Conservation (phyloP, 2,797 vertebrate genomes). For the Cirrhinus mrigala region DNA sequence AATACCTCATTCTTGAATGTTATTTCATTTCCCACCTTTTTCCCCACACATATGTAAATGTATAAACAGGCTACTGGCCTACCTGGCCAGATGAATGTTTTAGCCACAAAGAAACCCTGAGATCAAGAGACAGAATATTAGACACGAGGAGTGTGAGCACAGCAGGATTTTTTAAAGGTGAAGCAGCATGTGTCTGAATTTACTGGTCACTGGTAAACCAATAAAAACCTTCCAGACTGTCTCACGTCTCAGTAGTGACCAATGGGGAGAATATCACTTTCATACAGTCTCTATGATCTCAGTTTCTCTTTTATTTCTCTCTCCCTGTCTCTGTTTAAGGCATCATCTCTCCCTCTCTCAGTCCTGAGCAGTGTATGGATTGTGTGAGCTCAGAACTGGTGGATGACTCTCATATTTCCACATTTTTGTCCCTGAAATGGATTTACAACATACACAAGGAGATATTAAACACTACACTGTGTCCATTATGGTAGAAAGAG, state of each 20-base stretch:
- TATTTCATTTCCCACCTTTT: background rate
- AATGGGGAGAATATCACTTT: conserved; percentile 16
- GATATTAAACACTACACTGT: conserved; percentile 20
- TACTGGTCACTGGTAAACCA: conserved; percentile 28
- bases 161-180: conserved; percentile 3
- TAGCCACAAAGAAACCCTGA: conserved; percentile 15
- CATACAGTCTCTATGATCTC: conserved; percentile 18
- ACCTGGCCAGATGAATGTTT: conserved; percentile 17
- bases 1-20: background rate
- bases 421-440: conserved; percentile 7
- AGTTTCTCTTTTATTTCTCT: conserved; percentile 29
- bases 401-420: conserved; percentile 39
- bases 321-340: conserved; percentile 36
- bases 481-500: conserved; percentile 9
- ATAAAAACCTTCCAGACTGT: conserved; percentile 26
- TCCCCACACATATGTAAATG: conserved; percentile 3
- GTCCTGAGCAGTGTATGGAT: conserved; percentile 4
- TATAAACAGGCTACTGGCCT: background rate
- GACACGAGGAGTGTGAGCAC: conserved; percentile 16
- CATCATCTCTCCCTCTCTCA: conserved; percentile 32
- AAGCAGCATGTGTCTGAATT: conserved; percentile 16
- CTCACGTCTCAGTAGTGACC: conserved; percentile 17
- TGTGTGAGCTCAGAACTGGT: conserved; percentile 16
- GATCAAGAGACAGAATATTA: conserved; percentile 22
- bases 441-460: conserved; percentile 23